Percentiles rank a stretch among this genome's conserved stretches.
Evolutionary conservation across 2,113 vertebrate species (phyloP).

Genomic region (Bungarus multicinctus): DNA sequence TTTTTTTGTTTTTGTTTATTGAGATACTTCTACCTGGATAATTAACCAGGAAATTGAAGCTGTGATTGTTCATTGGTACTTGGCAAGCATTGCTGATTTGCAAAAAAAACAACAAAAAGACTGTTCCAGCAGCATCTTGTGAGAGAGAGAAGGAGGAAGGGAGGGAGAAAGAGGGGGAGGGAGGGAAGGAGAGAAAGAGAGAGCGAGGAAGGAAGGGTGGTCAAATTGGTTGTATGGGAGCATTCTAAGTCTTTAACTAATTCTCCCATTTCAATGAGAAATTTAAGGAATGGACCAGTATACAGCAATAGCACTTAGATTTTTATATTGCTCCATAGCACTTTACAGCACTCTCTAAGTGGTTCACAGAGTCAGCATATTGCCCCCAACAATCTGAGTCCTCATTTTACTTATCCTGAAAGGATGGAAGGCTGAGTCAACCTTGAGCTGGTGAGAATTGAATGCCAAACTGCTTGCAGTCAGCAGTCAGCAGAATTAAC

Average conservation of each 20-base stretch:
- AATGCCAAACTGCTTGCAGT: not conserved
- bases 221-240: not conserved
- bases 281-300: not conserved
- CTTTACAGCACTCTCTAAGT: no score
- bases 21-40: not conserved
- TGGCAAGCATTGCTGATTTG: not conserved
- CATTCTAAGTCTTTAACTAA: not conserved
- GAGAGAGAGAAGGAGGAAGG: no score
- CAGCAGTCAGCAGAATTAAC: not conserved
- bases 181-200: no score
- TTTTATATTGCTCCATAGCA: no score
- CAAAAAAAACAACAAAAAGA: not conserved
- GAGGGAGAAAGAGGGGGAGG: no score
- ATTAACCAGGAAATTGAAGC: not conserved
- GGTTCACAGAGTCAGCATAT: no score
- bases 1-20: not conserved
- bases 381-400: no score
- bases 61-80: not conserved
- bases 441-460: not conserved
- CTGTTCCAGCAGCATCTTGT: not conserved
- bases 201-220: not conserved
- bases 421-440: not conserved
- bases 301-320: not conserved
- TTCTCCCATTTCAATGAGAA: not conserved
- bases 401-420: not conserved